phyloP scores from a whole-genome alignment of 2,888 invertebrate genomes.

The Brachyopa scutellaris region DNA sequence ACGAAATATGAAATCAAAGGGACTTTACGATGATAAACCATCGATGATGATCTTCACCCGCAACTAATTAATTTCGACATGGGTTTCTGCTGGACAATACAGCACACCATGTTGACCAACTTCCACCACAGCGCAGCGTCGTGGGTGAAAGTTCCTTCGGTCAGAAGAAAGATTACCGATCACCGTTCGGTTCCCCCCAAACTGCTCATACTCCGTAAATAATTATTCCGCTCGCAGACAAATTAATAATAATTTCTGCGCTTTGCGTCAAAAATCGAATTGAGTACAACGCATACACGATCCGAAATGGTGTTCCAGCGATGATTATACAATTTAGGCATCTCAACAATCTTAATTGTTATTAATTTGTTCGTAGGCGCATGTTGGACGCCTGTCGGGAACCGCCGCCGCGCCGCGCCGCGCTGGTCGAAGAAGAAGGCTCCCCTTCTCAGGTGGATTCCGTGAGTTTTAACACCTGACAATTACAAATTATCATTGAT shows the following conservation, averaged over 20 bases:
- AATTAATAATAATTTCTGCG: constrained; percentile 65
- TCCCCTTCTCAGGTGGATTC: constrained; percentile 70
- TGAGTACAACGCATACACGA: constrained; percentile 30
- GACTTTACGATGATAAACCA: constrained; percentile 67
- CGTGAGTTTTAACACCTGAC: constrained; percentile 64
- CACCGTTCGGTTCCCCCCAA: neutral
- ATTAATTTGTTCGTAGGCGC: constrained; percentile 64
- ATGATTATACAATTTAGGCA: constrained; percentile 72
- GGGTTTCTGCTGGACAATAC: constrained; percentile 13
- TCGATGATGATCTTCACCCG: constrained; percentile 72
- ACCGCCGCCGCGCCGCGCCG: neutral
- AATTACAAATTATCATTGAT: constrained; percentile 72
- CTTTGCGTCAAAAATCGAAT: constrained; percentile 52
- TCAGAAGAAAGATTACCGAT: constrained; percentile 10
- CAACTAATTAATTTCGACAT: constrained; percentile 72
- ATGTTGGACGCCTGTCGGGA: constrained; percentile 21
- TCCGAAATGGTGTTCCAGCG: constrained; percentile 3
- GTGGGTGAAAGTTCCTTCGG: constrained; percentile 50
- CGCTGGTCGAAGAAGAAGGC: neutral
- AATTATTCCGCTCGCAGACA: constrained; percentile 64
- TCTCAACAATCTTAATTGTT: constrained; percentile 72
- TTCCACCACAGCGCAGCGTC: neutral
- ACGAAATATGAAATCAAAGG: constrained; percentile 69
- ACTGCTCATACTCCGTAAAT: constrained; percentile 37
- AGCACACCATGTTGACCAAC: constrained; percentile 40